Percentiles rank a stretch among this genome's conserved stretches.
phyloP scores from a whole-genome alignment of 2,888 invertebrate genomes.

The Lithodes maja region DNA sequence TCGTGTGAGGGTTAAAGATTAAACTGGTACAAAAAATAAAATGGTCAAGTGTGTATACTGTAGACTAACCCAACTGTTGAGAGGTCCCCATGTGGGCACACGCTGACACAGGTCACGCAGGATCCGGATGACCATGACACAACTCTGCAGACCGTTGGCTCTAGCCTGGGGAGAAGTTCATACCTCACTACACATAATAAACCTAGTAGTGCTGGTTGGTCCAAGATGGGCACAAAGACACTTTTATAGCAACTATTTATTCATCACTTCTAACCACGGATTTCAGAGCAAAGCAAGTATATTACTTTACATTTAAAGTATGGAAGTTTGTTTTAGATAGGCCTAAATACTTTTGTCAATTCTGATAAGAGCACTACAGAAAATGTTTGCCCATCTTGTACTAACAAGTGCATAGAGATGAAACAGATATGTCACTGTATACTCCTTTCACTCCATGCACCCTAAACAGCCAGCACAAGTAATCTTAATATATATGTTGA shows the following conservation, averaged over 20 bases:
- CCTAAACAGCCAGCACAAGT: slow-evolving; percentile 64
- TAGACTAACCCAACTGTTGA: slow-evolving; percentile 91
- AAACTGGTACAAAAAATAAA: too few species aligned
- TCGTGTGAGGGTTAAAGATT: too few species aligned
- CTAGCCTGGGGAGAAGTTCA: slow-evolving; percentile 83
- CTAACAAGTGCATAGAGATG: slow-evolving; percentile 66
- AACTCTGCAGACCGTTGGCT: slow-evolving; percentile 95
- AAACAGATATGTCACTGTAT: slow-evolving; percentile 57
- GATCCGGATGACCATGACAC: slow-evolving; percentile 96
- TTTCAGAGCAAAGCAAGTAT: neutral
- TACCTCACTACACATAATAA: slow-evolving; percentile 5
- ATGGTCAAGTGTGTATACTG: neutral
- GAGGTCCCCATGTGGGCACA: slow-evolving; percentile 94
- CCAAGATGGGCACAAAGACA: slow-evolving; percentile 61
- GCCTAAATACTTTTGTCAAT: slow-evolving; percentile 29
- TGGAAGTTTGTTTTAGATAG: slow-evolving; percentile 17
- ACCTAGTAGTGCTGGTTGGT: slow-evolving; percentile 60
- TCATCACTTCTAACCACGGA: slow-evolving; percentile 1
- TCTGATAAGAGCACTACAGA: slow-evolving; percentile 13
- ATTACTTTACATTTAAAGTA: neutral
- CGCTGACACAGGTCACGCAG: slow-evolving; percentile 96
- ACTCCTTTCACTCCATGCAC: slow-evolving; percentile 67
- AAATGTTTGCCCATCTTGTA: slow-evolving; percentile 65
- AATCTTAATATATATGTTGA: slow-evolving; percentile 58
- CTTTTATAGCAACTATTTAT: neutral